Evolutionary conservation across 1,140 invertebrate genomes (phyloP), one percentile per base, ranked within the genome.

Genomic region (Drosophila sp.): DNA sequence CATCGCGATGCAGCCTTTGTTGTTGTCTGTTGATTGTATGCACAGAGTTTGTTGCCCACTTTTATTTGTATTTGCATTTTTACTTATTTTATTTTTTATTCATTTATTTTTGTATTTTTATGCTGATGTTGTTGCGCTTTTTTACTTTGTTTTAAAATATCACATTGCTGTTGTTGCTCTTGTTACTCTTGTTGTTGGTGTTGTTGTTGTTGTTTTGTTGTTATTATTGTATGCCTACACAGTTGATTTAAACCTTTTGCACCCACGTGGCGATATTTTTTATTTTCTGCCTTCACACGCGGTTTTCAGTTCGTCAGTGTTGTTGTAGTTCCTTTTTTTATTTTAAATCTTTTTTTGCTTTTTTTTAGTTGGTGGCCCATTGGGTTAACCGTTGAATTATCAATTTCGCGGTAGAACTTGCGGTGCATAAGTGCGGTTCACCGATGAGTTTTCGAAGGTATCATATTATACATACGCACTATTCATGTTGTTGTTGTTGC

Each of bases 331-430:
- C 46, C 21, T 8, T 63, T 65, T 45, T 45, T 74, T 65, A n/a
- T 45, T 46, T n/a, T n/a, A n/a, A n/a, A n/a, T n/a, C n/a, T n/a
- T 51, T 54, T n/a, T 57, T 18, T 45, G 13, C 54, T 80, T 69
- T 72, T 87, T 78, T 58, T 78, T 82, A 76, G 67, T 87, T 79
- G 79, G 74, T 87, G 77, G 69, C 56, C 80, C 77, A 70, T 71
- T 80, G 75, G 89, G 89, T 90, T 84, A 89, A 90, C 89, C 89
- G 84, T 89, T 90, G 89, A 90, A 90, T 90, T 90, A 90, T 90
- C 89, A 90, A 90, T 90, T 90, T 90, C 89, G 89, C 73, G 89
- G 89, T 90, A 80, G 72, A 90, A 90, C 89, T 90, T 90, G 89
- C 70, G 89, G 89, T 83, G 66, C 84, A 90, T 90, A 90, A 89